Evolutionary conservation across 92 coral and sea anemone genomes (phyloP), one percentile per base, ranked within the genome.

Genomic region (Isaurus tuberculatus): DNA sequence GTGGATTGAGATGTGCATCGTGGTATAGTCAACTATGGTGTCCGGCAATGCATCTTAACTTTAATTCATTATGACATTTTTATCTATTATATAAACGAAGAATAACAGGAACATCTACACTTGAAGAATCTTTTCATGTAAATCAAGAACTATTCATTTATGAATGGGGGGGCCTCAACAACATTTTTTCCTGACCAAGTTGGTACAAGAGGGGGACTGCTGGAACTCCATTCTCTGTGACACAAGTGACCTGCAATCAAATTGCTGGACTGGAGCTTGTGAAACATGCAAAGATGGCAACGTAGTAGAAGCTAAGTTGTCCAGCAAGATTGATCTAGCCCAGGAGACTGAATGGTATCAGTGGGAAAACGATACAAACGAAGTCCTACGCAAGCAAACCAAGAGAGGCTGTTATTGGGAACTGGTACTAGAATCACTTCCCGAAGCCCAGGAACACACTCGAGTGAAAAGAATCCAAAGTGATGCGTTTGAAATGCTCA

Each of bases 241-340:
- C 33, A 36, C 83, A 11, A 64, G 82, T 30, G 57, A 83, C 70
- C 87, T 77, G 15, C 80, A 85, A 25, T 77, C 88, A 25, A 79
- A 40, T 55, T 85, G 88, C 65, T 85, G 84, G 84, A 55, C 44
- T 31, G 88, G 84, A n/a, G 33, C 71, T 55, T 85, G 88, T 65
- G 65, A 85, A 37, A 79, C 70, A 30, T 40, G 46, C 65, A 80
- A 60, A 85, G 80, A 64, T 33, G 88, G 88, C 64, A 85, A 75
- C 71, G 17, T 85, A 30, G 49, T 85, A 26, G 71, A 85, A 67
- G 83, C 87, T 72, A 73, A 84, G 87, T 73, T 84, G 57, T 72
- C 83, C 66, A 15, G 42, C 34, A 29, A 79, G 32, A 23, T 85
- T 66, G 75, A 85, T 51, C 74, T 65, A 40, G 80, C 83, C 82